Conservation (phyloP, 2,113 vertebrate species). For the Egretta garzetta region DNA sequence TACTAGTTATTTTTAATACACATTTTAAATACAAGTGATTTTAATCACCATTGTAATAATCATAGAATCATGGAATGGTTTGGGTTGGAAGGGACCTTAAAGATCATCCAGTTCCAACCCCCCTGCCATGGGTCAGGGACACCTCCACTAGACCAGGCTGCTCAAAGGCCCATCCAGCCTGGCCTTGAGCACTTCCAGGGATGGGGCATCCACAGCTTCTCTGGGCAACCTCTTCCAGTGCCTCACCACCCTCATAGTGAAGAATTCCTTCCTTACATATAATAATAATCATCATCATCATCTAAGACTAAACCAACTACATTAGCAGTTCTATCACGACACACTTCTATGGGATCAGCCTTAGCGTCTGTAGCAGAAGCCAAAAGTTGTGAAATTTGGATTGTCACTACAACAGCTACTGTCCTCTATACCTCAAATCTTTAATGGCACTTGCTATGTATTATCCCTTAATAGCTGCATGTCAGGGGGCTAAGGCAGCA, state of each 20-base stretch:
- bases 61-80: too few relatives aligned
- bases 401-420: fast-evolving
- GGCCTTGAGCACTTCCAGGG: too few relatives aligned
- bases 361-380: neutral
- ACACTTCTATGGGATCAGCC: neutral
- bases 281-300: neutral
- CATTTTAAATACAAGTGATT: neutral
- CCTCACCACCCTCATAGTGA: too few relatives aligned
- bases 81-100: too few relatives aligned
- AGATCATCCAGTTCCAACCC: too few relatives aligned
- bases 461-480: neutral
- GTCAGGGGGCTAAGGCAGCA: neutral
- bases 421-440: neutral
- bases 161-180: too few relatives aligned
- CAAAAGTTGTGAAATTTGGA: fast-evolving
- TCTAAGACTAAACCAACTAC: neutral
- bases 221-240: too few relatives aligned
- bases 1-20: neutral
- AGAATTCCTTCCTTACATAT: too few relatives aligned
- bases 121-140: too few relatives aligned
- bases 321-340: neutral
- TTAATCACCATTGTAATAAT: neutral
- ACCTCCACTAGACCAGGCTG: too few relatives aligned
- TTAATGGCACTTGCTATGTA: neutral
- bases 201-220: too few relatives aligned